A percentile compares a stretch with the other conserved stretches of the same genome.
These are phyloP conservation scores for Zootoca vivipara DNA, from an alignment of 2,113 vertebrate species.

Conservation along the genomic window DNA sequence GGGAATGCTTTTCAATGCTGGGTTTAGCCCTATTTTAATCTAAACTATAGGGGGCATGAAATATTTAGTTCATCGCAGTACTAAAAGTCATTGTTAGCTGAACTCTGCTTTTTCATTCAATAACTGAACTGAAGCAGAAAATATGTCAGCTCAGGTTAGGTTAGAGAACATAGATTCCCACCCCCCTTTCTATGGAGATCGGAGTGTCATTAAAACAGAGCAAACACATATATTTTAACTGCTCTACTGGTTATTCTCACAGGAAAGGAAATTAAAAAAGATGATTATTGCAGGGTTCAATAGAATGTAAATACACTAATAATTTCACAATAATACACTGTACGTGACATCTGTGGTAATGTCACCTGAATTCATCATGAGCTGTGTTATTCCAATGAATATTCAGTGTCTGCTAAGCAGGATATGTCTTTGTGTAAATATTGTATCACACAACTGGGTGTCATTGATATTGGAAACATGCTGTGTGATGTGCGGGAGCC, in stretches of 20 bases:
- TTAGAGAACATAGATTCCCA: not conserved
- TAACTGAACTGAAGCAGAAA: conserved; percentile 28
- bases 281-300: conserved; percentile 40
- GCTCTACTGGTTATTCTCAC: conserved; percentile 47
- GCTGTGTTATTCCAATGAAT: conserved; percentile 23
- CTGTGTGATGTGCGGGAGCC: conserved; percentile 30
- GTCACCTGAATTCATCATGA: conserved; percentile 44
- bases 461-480: conserved; percentile 8
- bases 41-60: not conserved
- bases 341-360: conserved; percentile 52
- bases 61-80: not conserved
- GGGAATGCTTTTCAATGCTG: not conserved
- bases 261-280: conserved; percentile 49
- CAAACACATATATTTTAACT: conserved; percentile 35
- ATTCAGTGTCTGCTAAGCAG: conserved; percentile 35
- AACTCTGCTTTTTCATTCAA: conserved; percentile 17
- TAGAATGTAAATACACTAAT: conserved; percentile 54
- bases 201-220: conserved; percentile 26
- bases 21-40: not conserved
- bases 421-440: conserved; percentile 37
- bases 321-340: conserved; percentile 50
- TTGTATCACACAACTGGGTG: conserved; percentile 33
- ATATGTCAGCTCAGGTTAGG: conserved; percentile 12
- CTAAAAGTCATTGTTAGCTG: not conserved
- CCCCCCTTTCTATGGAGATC: conserved; percentile 3